A percentile compares a stretch with the other conserved stretches of the same genome.
Evolutionary conservation across 2,888 invertebrate genomes (phyloP).

Genomic region (Xestia xanthographa): DNA sequence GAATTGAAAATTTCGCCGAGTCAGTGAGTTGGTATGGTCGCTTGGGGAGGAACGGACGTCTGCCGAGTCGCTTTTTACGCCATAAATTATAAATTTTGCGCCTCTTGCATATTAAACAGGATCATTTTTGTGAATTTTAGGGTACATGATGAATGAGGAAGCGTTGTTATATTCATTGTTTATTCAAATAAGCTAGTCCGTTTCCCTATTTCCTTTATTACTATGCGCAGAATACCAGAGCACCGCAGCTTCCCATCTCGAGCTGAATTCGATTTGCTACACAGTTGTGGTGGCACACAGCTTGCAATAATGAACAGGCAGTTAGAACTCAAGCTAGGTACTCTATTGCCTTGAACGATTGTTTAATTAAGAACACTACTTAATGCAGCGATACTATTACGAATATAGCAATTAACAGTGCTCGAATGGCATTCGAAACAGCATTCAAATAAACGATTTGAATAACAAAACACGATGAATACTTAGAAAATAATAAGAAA

Average conservation of each 20-base stretch:
- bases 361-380: constrained; percentile 35
- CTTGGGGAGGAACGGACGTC: constrained; percentile 31
- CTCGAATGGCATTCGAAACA: neutral
- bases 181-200: constrained; percentile 42
- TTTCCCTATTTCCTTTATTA: constrained; percentile 9
- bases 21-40: constrained; percentile 55
- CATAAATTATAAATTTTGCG: constrained; percentile 52
- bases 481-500: constrained; percentile 30
- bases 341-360: constrained; percentile 12
- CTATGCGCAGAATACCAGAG: constrained; percentile 10
- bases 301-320: constrained; percentile 31
- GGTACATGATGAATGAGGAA: constrained; percentile 30
- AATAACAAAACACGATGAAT: neutral
- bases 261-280: constrained; percentile 40
- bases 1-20: constrained; percentile 61
- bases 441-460: neutral
- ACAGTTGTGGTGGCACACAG: constrained; percentile 12
- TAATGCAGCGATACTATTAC: neutral
- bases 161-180: constrained; percentile 24
- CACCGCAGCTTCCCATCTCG: constrained; percentile 20
- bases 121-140: constrained; percentile 42
- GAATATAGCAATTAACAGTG: neutral
- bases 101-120: constrained; percentile 48
- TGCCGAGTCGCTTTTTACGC: constrained; percentile 31
- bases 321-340: constrained; percentile 7